Conservation (phyloP, 2,888 invertebrate genomes). For the Notodonta dromedarius region DNA sequence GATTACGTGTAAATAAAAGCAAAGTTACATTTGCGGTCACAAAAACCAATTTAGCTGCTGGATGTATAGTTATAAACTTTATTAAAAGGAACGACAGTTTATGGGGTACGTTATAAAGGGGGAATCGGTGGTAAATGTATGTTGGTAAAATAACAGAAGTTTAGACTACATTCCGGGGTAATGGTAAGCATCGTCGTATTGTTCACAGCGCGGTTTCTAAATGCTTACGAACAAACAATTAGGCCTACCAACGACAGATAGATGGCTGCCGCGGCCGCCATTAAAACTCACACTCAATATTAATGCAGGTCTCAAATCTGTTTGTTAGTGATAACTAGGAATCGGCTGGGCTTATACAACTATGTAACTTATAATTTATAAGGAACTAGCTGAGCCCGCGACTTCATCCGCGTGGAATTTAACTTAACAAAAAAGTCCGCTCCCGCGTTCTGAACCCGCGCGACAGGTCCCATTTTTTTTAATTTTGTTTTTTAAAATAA, state of each 20-base stretch:
- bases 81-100: constrained; percentile 21
- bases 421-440: too few species aligned
- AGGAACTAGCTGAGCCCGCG: too few species aligned
- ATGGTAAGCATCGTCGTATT: constrained; percentile 59
- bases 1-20: constrained; percentile 49
- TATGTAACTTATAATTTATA: background rate
- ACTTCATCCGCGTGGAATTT: too few species aligned
- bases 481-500: too few species aligned
- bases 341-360: constrained; percentile 2
- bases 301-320: background rate
- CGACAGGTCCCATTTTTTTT: too few species aligned
- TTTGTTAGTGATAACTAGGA: background rate
- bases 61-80: constrained; percentile 31
- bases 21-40: constrained; percentile 49
- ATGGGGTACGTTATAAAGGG: constrained; percentile 20
- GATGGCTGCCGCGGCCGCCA: constrained; percentile 4
- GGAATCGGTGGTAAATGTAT: constrained; percentile 18
- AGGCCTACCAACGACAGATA: constrained; percentile 21
- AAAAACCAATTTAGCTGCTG: constrained; percentile 41
- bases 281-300: constrained; percentile 12
- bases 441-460: too few species aligned
- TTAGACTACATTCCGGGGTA: constrained; percentile 73
- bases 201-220: constrained; percentile 55
- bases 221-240: constrained; percentile 57
- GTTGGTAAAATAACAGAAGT: constrained; percentile 57